These are phyloP conservation scores for Peromyscus californicus DNA, from an alignment of 2,113 vertebrate species.

Conservation along the genomic window DNA sequence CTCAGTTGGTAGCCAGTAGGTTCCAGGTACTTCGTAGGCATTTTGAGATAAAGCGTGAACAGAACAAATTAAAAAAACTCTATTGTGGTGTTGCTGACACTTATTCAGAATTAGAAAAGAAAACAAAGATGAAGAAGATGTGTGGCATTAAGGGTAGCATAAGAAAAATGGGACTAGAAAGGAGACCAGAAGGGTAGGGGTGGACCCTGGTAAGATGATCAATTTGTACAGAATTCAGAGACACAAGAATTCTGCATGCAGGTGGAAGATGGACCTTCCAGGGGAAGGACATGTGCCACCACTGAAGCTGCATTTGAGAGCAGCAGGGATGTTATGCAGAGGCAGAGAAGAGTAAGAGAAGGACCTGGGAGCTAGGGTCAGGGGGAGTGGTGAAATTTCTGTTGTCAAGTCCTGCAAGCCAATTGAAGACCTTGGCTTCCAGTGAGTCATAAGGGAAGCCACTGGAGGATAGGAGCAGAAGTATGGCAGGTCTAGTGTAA, in stretches of 20 bases:
- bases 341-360: neutral
- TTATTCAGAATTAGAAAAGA: neutral
- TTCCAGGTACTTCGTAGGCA: neutral
- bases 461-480: neutral
- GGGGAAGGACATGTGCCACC: neutral
- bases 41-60: neutral
- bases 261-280: neutral
- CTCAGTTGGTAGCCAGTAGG: neutral
- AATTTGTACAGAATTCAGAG: neutral
- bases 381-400: neutral
- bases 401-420: neutral
- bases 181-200: too few species aligned
- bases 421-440: neutral
- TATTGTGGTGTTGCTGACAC: neutral
- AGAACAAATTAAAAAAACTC: neutral
- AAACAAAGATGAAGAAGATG: neutral
- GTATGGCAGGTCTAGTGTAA: neutral
- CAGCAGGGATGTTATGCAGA: neutral
- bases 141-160: neutral
- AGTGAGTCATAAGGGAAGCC: neutral
- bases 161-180: slow-evolving; percentile 4
- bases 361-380: neutral
- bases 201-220: neutral
- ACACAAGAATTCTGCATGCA: neutral
- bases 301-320: neutral